phyloP scores from a whole-genome alignment of 2,113 vertebrate species.

The Tautogolabrus adspersus region DNA sequence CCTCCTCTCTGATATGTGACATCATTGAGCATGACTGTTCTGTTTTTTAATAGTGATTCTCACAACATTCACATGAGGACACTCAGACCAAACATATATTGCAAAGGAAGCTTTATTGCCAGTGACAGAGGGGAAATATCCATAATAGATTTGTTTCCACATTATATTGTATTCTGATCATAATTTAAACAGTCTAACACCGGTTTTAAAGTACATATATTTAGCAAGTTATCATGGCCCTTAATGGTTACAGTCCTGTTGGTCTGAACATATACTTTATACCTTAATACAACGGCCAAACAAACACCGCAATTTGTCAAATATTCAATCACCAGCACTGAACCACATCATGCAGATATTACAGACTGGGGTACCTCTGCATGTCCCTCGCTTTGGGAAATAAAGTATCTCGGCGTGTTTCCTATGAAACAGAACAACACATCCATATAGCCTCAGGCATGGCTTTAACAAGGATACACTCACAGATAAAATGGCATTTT shows the following conservation, averaged over 20 bases:
- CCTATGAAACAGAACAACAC: constrained; percentile 77
- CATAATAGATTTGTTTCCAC: constrained; percentile 61
- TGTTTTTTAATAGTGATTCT: too few species aligned
- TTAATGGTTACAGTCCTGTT: constrained; percentile 47
- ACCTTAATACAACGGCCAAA: constrained; percentile 51
- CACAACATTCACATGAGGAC: constrained; percentile 31
- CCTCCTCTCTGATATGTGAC: background rate
- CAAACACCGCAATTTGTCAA: constrained; percentile 26
- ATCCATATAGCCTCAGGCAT: constrained; percentile 82
- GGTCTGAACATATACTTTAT: constrained; percentile 45
- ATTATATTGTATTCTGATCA: constrained; percentile 61
- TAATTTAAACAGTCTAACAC: constrained; percentile 67
- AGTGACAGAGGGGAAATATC: constrained; percentile 77
- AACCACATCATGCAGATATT: constrained; percentile 50
- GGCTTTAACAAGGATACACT: constrained; percentile 79
- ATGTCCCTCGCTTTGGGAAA: constrained; percentile 41
- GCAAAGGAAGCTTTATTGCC: constrained; percentile 87
- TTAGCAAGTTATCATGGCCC: constrained; percentile 29
- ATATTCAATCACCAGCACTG: constrained; percentile 42
- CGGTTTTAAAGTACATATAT: constrained; percentile 51
- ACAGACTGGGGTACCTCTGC: constrained; percentile 20
- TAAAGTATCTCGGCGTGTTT: constrained; percentile 76
- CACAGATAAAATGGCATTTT: constrained; percentile 76
- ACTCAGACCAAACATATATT: constrained; percentile 69
- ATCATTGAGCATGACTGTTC: too few species aligned